Evolutionary conservation across 1,140 invertebrate genomes (phyloP).

Genomic region (Nephila pilipes): DNA sequence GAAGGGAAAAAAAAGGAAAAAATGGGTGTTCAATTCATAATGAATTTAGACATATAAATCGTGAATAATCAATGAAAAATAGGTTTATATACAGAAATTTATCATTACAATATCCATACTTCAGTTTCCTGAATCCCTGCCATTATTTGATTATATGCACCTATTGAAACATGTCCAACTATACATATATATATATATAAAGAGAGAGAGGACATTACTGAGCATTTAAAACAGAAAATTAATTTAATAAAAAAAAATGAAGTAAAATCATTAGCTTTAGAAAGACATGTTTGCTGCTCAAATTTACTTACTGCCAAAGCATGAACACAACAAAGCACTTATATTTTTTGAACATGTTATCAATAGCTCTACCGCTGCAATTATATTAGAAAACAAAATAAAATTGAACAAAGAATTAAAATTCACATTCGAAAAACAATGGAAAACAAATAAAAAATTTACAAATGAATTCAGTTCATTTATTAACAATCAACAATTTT

Average conservation of each 20-base stretch:
- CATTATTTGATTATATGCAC: constrained; percentile 35
- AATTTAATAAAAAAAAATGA: not conserved
- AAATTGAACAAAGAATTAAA: not conserved
- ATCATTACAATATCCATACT: not conserved
- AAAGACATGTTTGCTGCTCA: not conserved
- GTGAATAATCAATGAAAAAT: constrained; percentile 1
- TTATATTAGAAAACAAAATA: not conserved
- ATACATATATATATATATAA: not conserved
- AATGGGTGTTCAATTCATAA: constrained; percentile 5
- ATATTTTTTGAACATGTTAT: not conserved
- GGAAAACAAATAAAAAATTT: not conserved
- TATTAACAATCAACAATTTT: not conserved
- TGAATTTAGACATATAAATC: constrained; percentile 1
- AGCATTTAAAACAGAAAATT: not conserved
- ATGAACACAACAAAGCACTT: not conserved
- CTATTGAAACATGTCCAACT: constrained; percentile 9
- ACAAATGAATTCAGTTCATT: not conserved
- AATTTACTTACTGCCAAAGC: not conserved
- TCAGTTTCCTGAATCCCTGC: constrained; percentile 23
- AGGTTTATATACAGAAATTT: constrained; percentile 21
- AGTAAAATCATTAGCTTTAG: not conserved
- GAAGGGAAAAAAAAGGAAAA: not conserved
- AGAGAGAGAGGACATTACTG: constrained; percentile 1
- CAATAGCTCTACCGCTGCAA: not conserved
- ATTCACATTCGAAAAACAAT: not conserved